A percentile compares a stretch with the other conserved stretches of the same genome.
phyloP scores from a whole-genome alignment of 2,113 vertebrate species.

The Gymnocephalus cernua region DNA sequence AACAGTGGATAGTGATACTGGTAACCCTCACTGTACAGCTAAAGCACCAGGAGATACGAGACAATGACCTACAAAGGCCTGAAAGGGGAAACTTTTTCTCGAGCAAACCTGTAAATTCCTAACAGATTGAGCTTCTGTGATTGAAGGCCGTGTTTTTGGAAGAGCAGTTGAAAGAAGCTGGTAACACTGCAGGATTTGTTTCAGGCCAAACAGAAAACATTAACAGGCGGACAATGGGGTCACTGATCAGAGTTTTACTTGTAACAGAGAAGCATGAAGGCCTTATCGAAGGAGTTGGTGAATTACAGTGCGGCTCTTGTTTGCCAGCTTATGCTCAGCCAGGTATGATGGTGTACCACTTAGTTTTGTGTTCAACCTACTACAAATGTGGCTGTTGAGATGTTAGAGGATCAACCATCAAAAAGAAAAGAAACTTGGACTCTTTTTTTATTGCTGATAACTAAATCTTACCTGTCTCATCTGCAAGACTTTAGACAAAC shows the following conservation, averaged over 20 bases:
- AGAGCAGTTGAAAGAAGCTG: slow-evolving; percentile 67
- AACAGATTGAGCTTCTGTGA: slow-evolving; percentile 60
- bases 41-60: slow-evolving; percentile 14
- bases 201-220: slow-evolving; percentile 71
- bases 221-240: slow-evolving; percentile 66
- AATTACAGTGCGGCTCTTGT: slow-evolving; percentile 62
- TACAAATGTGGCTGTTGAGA: slow-evolving; percentile 40
- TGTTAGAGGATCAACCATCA: slow-evolving; percentile 27
- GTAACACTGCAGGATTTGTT: slow-evolving; percentile 71
- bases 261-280: slow-evolving; percentile 67
- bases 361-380: slow-evolving; percentile 19
- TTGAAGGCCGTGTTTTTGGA: slow-evolving; percentile 59
- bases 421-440: slow-evolving; percentile 5
- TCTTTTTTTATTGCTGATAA: slow-evolving; percentile 4
- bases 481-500: not conserved
- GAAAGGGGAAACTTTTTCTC: slow-evolving; percentile 39
- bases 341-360: slow-evolving; percentile 46
- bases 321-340: slow-evolving; percentile 45
- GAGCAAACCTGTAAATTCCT: slow-evolving; percentile 61
- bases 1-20: not conserved
- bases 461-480: not conserved
- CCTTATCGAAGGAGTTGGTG: slow-evolving; percentile 50
- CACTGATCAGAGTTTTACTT: slow-evolving; percentile 69
- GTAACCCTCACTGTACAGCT: not conserved
- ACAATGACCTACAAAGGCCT: slow-evolving; percentile 33